These are phyloP conservation scores for Tridacna crocea DNA, from an alignment of 2,888 invertebrate genomes.

Conservation along the genomic window DNA sequence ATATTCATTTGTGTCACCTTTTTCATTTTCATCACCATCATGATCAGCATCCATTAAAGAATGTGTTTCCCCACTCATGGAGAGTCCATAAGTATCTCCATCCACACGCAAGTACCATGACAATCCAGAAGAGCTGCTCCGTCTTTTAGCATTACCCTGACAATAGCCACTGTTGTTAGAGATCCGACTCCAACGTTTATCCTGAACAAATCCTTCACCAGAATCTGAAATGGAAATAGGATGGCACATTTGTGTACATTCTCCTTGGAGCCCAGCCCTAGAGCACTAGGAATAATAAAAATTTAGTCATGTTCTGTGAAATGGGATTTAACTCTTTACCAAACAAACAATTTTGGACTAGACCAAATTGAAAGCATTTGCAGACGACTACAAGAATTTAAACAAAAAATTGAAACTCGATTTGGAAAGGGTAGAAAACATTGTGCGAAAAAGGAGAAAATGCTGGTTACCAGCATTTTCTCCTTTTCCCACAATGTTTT, in stretches of 20 bases:
- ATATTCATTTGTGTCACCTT: not conserved
- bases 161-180: conserved; percentile 6
- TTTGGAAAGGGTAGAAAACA: too few relatives aligned
- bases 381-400: not conserved
- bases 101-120: conserved; percentile 9
- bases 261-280: too few relatives aligned
- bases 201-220: not conserved
- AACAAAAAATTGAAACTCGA: not conserved
- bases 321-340: not conserved
- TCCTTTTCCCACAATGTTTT: too few relatives aligned
- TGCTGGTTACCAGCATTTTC: too few relatives aligned
- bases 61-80: not conserved
- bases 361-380: not conserved
- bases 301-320: too few relatives aligned
- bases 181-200: conserved; percentile 6
- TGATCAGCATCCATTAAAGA: not conserved
- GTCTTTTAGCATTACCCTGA: not conserved
- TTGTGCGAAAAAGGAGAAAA: too few relatives aligned
- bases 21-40: not conserved
- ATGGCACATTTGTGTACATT: too few relatives aligned
- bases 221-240: not conserved
- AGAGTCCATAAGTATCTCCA: not conserved
- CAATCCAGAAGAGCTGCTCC: not conserved
- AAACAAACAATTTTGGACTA: not conserved
- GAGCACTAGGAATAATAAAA: too few relatives aligned